Evolutionary conservation across 30 jellyfish, hydroid and myxozoan genomes (phyloP), one percentile per base, ranked within the genome.

Genomic region (Catostylus mosaicus): DNA sequence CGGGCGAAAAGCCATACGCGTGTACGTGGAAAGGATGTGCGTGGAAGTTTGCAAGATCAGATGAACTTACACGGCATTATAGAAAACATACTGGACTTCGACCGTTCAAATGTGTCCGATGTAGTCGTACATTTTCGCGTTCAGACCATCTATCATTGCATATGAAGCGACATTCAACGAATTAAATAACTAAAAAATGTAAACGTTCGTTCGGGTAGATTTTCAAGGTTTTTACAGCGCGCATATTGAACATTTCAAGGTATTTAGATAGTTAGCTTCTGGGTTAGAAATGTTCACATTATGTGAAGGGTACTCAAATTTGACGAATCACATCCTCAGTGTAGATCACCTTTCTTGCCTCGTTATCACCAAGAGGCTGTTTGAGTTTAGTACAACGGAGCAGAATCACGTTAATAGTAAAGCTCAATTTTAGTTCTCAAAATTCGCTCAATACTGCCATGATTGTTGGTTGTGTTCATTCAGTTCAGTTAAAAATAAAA

Each of bases 1-100:
- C 98, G 65, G 98, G 98, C 56, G 99, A 94, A 78, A 94, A 94
- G 52, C 99, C 99, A 31, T 94, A 94, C 88, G 97, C 96, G 62
- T 94, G 99, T 40, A 88, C 96, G 46, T 94, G 99, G 99, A 83
- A 88, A 65, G 99, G 99, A 18, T 94, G 99, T 77, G 68, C 99
- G 51, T 94, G 99, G 99, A 63, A 96, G 52, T 94, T 94, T 67
- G 99, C 99, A 45, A 90, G 99, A 26, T 94, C 99, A 18, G 99
- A 94, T 78, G 99, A 94, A 67, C 95, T 94, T 23, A 94, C 99
- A 30, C 96, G 99, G 51, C 99, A 94, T 62, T 94, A 73, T 76
- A 68, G 99, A 33, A 94, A 94, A 67, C 99, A 94, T 56, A 94
- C 99, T 3, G 99, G 99, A 43, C 99, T 87, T 37, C 59, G 99